phyloP scores from a whole-genome alignment of 2,113 vertebrate species.

The Mustela lutreola region DNA sequence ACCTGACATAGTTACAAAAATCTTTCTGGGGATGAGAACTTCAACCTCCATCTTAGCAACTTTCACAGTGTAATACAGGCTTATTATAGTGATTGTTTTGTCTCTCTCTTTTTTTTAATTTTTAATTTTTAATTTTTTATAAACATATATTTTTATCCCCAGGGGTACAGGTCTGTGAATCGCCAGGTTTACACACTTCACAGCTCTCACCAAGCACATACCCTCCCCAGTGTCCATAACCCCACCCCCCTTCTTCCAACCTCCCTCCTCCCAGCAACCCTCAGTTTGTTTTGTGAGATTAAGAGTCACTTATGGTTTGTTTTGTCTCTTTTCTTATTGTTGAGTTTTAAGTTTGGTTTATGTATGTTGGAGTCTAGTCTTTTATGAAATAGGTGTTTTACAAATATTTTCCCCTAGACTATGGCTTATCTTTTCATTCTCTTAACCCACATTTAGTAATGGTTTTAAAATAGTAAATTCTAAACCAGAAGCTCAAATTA shows the following conservation, averaged over 20 bases:
- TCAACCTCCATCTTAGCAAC: background rate
- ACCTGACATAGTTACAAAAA: background rate
- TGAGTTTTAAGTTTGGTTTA: background rate
- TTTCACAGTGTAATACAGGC: background rate
- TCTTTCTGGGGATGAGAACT: background rate
- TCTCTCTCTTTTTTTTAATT: background rate
- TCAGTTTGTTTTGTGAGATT: no score
- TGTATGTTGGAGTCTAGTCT: background rate
- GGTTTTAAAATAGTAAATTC: background rate
- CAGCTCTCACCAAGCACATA: no score
- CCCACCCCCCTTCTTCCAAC: no score
- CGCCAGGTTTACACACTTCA: no score
- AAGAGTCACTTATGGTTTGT: no score
- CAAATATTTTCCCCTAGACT: background rate
- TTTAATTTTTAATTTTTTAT: no score
- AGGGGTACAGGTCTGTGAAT: no score
- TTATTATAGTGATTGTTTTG: background rate
- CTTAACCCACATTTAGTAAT: background rate
- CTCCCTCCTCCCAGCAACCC: no score
- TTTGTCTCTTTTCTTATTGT: background rate
- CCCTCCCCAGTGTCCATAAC: no score
- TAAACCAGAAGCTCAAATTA: background rate
- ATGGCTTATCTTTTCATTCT: background rate
- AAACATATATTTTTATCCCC: no score
- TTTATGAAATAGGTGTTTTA: background rate